Percentiles rank a stretch among this genome's conserved stretches.
phyloP scores from a whole-genome alignment of 2,113 vertebrate genomes.

The Solea solea region DNA sequence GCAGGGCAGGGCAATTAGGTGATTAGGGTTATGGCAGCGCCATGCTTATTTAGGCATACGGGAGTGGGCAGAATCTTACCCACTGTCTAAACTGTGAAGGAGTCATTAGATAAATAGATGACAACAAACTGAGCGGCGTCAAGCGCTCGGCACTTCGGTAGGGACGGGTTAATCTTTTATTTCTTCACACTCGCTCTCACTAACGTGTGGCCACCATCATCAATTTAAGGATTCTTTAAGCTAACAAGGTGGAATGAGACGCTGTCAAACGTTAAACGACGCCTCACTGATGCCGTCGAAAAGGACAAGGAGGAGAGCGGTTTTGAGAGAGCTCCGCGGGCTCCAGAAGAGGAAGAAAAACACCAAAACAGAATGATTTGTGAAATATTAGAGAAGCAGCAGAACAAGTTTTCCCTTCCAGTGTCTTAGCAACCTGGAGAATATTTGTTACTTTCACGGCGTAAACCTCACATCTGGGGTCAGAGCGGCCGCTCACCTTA shows the following conservation, averaged over 20 bases:
- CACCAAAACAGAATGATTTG: slow-evolving; percentile 3
- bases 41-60: slow-evolving; percentile 74
- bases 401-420: slow-evolving; percentile 33
- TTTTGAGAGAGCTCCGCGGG: not conserved
- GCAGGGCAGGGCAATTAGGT: slow-evolving; percentile 77
- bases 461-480: slow-evolving; percentile 50
- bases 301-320: slow-evolving; percentile 17
- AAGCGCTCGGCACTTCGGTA: slow-evolving; percentile 34
- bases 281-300: slow-evolving; percentile 38
- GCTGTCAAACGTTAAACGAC: slow-evolving; percentile 37
- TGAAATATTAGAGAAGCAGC: slow-evolving; percentile 50
- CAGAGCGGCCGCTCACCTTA: slow-evolving; percentile 48
- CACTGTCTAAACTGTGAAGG: slow-evolving; percentile 71
- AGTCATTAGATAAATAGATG: slow-evolving; percentile 80
- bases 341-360: slow-evolving; percentile 9
- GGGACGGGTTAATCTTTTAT: slow-evolving; percentile 30
- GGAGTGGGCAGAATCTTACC: slow-evolving; percentile 64
- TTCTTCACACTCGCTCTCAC: slow-evolving; percentile 6
- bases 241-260: slow-evolving; percentile 46
- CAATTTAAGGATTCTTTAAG: slow-evolving; percentile 54
- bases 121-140: slow-evolving; percentile 62
- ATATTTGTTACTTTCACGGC: slow-evolving; percentile 48
- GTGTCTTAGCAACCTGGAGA: slow-evolving; percentile 66
- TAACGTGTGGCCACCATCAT: slow-evolving; percentile 50
- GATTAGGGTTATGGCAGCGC: slow-evolving; percentile 76